Base-by-base conservation (phyloP, 2,797 vertebrate species). In the Sardinella longiceps region DNA sequence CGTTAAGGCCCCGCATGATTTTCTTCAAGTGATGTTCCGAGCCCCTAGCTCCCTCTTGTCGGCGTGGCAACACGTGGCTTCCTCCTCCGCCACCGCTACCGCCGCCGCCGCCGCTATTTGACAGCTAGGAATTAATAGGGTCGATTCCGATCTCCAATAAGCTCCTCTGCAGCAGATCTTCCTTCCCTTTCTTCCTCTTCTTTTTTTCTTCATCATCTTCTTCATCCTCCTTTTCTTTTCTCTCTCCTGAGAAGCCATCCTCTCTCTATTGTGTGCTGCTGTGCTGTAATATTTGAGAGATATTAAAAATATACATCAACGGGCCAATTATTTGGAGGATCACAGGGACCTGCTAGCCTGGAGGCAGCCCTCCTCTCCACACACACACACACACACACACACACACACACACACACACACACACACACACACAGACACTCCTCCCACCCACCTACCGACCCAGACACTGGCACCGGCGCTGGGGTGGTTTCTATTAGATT, bases 221-320 rank as follows among this genome's bases (percentile, higher is more conserved):
- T 39, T 39, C 33, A 2, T 33, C 18, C 12, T 18, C 9, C 20
- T 20, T 14, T 4, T 37, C 60, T 74, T 56, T 4, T 20, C n/a
- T 53, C 50, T 37, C 14, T 63, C 33, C 66, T 6, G 30, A 30
- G 43, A 43, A 43, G 30, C 30, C 33, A 18, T 18, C 20, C 86
- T 86, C 83, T 87, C 70, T 94, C 94, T 94, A 94, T 94, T 93
- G 91, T 92, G 90, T 89, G 88, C 90, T 84, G 88, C 91, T 91
- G 92, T 84, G 88, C 91, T 91, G 92, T 94, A 94, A 94, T 95
- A 94, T 94, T 43, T 84, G 88, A 92, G 92, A 91, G 93, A 95
- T 95, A 95, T 96, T 95, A 95, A 95, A 95, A 94, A 94, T 95
- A 95, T 95, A 95, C 94, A 95, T 95, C 94, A 95, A 90, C 91